A percentile compares a stretch with the other conserved stretches of the same genome.
Evolutionary conservation across 2,113 vertebrate species (phyloP).

Genomic region (Varanus salvator): DNA sequence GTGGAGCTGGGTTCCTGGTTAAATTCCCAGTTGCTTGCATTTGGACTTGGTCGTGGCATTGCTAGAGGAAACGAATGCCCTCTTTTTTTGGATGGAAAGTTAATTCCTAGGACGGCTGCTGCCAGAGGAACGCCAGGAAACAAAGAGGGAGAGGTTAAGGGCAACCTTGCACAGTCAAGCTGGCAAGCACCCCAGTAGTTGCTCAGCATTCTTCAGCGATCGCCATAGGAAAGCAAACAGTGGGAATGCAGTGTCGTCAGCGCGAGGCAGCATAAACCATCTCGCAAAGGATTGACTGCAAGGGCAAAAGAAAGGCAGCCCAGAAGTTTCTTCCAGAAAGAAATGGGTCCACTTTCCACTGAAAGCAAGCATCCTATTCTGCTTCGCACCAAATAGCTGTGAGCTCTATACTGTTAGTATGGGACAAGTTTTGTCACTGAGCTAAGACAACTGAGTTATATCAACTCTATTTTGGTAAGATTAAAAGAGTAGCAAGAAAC

Average conservation of each 20-base stretch:
- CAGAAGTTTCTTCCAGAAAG: conserved; percentile 25
- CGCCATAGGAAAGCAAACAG: conserved; percentile 57
- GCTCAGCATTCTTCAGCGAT: conserved; percentile 64
- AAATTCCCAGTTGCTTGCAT: conserved; percentile 13
- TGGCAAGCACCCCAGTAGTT: conserved; percentile 61
- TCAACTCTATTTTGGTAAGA: rapidly evolving
- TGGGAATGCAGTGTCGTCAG: conserved; percentile 50
- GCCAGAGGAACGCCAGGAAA: conserved; percentile 54
- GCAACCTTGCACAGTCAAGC: conserved; percentile 62
- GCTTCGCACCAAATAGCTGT: neutral
- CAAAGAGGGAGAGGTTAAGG: conserved; percentile 57
- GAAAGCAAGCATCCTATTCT: neutral
- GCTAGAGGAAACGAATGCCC: conserved; percentile 47
- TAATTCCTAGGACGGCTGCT: conserved; percentile 61
- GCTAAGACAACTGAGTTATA: rapidly evolving
- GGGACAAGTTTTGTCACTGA: rapidly evolving
- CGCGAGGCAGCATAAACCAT: conserved; percentile 51
- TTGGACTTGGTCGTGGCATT: conserved; percentile 54
- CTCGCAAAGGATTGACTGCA: conserved; percentile 18
- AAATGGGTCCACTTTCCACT: conserved; percentile 13
- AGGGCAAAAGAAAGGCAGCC: neutral
- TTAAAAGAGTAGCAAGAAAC: neutral
- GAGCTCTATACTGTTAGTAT: neutral
- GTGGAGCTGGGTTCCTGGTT: neutral
- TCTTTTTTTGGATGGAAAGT: conserved; percentile 61